Evolutionary conservation across 2,797 vertebrate species (phyloP).

Genomic region (Esox masquinongy): DNA sequence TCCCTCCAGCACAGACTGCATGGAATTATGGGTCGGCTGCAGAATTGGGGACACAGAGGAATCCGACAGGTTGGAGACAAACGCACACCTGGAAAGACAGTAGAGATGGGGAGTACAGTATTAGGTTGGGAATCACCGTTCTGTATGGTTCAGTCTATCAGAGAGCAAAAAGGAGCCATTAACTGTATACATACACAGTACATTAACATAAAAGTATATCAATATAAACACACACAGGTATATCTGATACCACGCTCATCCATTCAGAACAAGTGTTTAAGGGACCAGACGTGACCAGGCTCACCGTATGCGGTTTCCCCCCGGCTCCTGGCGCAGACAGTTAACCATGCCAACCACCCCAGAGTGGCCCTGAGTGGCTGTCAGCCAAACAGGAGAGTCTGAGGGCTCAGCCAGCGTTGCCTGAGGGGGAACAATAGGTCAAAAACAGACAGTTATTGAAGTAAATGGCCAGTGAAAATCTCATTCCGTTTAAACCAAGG

Average conservation of each 20-base stretch:
- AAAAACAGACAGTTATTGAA: not conserved
- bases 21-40: constrained; percentile 64
- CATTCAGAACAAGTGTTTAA: too few species aligned
- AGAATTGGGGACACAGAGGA: constrained; percentile 64
- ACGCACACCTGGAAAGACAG: constrained; percentile 78
- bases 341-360: constrained; percentile 95
- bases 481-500: too few species aligned
- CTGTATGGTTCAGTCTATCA: not conserved
- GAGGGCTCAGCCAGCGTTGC: constrained; percentile 70
- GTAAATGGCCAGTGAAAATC: too few species aligned
- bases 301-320: constrained; percentile 89
- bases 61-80: constrained; percentile 84
- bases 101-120: not conserved
- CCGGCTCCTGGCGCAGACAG: constrained; percentile 91
- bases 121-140: not conserved
- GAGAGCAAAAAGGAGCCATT: not conserved
- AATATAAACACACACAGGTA: too few species aligned
- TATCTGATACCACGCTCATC: too few species aligned
- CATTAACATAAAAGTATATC: too few species aligned
- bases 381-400: constrained; percentile 84
- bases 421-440: constrained; percentile 44
- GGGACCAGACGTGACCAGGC: not conserved
- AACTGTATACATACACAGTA: not conserved
- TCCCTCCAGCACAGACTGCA: constrained; percentile 71
- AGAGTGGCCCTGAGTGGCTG: constrained; percentile 75